phyloP scores from a whole-genome alignment of 2,797 vertebrate species.

The Sebastes itinus region DNA sequence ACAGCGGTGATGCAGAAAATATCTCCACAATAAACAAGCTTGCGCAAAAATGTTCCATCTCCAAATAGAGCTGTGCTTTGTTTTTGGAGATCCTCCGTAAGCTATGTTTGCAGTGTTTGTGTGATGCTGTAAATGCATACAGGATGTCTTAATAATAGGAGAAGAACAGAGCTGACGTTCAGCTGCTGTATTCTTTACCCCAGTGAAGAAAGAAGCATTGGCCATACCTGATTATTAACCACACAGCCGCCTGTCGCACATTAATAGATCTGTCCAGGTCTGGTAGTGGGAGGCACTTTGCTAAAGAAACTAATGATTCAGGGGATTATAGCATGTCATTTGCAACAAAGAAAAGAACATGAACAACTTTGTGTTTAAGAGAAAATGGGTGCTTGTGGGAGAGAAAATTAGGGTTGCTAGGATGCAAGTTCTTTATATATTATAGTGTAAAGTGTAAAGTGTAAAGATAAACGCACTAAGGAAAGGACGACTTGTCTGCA shows the following conservation, averaged over 20 bases:
- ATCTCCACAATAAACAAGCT: constrained; percentile 25
- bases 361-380: neutral
- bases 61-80: constrained; percentile 9
- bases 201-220: neutral
- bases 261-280: constrained; percentile 36
- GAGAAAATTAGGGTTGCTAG: neutral
- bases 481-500: constrained; percentile 19
- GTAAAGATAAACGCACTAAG: neutral
- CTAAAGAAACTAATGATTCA: constrained; percentile 36
- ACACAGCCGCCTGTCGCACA: constrained; percentile 1
- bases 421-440: neutral
- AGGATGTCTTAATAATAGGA: constrained; percentile 11
- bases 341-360: constrained; percentile 32
- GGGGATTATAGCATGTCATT: constrained; percentile 30
- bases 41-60: constrained; percentile 1
- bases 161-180: constrained; percentile 5
- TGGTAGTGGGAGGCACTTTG: constrained; percentile 1
- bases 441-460: neutral
- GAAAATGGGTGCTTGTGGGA: neutral
- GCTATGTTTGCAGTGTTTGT: neutral
- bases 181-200: neutral
- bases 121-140: constrained; percentile 6
- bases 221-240: constrained; percentile 53
- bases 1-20: neutral
- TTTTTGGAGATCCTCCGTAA: constrained; percentile 16